Conservation (phyloP, 2,888 invertebrate genomes). For the Cataglyphis altisquamis region DNA sequence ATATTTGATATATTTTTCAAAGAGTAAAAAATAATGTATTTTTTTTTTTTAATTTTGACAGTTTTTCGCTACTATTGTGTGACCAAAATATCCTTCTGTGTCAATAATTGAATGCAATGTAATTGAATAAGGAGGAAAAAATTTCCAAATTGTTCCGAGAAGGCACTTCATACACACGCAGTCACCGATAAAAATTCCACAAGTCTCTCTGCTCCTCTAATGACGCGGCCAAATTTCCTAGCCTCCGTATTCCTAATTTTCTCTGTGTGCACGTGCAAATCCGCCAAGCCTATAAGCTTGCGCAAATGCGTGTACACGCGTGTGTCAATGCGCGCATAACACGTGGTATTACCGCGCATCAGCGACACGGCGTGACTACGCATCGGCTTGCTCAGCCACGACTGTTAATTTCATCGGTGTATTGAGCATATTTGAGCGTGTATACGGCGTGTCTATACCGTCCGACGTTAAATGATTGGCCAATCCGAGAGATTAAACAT, state of each 20-base stretch:
- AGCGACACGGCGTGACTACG: constrained; percentile 37
- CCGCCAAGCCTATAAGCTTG: constrained; percentile 32
- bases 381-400: constrained; percentile 57
- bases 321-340: constrained; percentile 52
- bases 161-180: background rate
- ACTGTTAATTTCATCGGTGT: constrained; percentile 68
- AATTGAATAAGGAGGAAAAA: no score
- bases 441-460: constrained; percentile 43
- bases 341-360: constrained; percentile 51
- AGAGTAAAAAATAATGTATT: no score
- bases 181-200: background rate
- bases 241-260: constrained; percentile 23
- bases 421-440: constrained; percentile 62
- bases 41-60: no score
- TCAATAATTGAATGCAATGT: background rate
- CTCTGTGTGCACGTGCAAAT: constrained; percentile 10
- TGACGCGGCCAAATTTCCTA: background rate
- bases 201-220: background rate
- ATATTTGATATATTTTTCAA: no score
- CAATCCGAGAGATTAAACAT: constrained; percentile 70
- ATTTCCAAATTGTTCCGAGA: background rate
- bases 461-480: constrained; percentile 67
- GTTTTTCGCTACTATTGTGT: no score
- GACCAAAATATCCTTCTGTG: no score
- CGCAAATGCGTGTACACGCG: constrained; percentile 35